A percentile compares a stretch with the other conserved stretches of the same genome.
Conservation (phyloP, 2,113 vertebrate species). For the Melanerpes aurifrons region DNA sequence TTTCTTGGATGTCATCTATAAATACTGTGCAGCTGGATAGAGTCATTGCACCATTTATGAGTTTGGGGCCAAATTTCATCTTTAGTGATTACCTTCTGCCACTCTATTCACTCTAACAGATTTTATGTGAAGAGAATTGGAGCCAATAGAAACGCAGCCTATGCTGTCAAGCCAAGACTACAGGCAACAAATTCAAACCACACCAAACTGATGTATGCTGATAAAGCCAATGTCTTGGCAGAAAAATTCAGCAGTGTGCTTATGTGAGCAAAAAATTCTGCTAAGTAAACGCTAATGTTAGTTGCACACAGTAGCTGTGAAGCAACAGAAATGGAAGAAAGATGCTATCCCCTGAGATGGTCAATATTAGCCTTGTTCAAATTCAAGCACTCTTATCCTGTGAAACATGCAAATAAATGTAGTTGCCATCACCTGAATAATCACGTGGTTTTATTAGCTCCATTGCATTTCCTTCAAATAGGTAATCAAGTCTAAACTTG, state of each 20-base stretch:
- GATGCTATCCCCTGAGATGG: neutral
- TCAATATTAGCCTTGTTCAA: neutral
- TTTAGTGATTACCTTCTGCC: neutral
- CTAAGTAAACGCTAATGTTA: neutral
- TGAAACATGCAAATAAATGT: neutral
- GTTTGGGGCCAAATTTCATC: neutral
- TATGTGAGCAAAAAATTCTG: neutral
- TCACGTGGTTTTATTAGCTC: neutral
- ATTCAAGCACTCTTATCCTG: neutral
- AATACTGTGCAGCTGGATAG: neutral
- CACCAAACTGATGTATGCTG: neutral
- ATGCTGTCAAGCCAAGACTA: neutral
- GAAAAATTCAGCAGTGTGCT: neutral
- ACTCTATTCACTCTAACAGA: neutral
- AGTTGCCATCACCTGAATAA: neutral
- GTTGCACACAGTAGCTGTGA: neutral
- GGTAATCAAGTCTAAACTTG: neutral
- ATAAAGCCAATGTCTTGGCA: neutral
- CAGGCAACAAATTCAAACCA: neutral
- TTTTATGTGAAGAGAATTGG: neutral
- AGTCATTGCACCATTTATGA: neutral
- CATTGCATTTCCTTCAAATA: neutral
- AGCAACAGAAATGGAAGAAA: neutral
- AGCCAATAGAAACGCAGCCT: neutral
- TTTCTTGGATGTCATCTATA: neutral